Percentiles rank a stretch among this genome's conserved stretches.
These are phyloP conservation scores for Nomada fucata DNA, from an alignment of 2,888 invertebrate genomes.

Conservation along the genomic window DNA sequence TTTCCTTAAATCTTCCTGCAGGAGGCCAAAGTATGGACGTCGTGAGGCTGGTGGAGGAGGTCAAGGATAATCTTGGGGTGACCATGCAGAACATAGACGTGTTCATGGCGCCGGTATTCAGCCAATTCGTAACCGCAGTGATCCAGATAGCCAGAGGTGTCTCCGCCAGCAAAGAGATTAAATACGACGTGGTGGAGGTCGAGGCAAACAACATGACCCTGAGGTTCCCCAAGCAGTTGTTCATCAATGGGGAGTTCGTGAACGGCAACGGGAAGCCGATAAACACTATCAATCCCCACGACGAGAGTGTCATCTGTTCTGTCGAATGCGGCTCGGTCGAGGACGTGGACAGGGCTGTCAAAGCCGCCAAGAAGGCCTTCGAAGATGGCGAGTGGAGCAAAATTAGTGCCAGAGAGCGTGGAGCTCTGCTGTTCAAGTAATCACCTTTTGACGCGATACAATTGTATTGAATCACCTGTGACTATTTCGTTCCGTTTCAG, in stretches of 20 bases:
- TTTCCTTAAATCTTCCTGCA: conserved; percentile 35
- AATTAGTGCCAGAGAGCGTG: conserved; percentile 96
- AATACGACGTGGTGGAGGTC: conserved; percentile 91
- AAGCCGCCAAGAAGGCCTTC: conserved; percentile 94
- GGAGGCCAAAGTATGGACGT: conserved; percentile 98
- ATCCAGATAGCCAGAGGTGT: conserved; percentile 89
- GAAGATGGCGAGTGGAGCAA: conserved; percentile 96
- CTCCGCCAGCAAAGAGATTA: conserved; percentile 85
- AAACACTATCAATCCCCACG: conserved; percentile 91
- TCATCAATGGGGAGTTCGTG: conserved; percentile 95
- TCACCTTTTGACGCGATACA: not conserved
- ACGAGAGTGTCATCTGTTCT: conserved; percentile 91
- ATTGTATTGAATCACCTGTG: not conserved
- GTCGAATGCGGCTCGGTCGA: conserved; percentile 89
- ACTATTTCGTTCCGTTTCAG: conserved; percentile 82
- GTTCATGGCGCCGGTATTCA: conserved; percentile 96
- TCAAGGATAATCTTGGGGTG: conserved; percentile 91
- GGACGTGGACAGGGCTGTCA: conserved; percentile 95
- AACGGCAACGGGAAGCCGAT: conserved; percentile 89
- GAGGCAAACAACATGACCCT: conserved; percentile 93
- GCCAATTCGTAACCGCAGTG: conserved; percentile 90
- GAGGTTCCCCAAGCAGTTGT: conserved; percentile 94
- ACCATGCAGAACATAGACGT: conserved; percentile 95
- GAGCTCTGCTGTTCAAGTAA: conserved; percentile 91
- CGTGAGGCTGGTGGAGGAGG: conserved; percentile 95